A percentile compares a stretch with the other conserved stretches of the same genome.
Conservation (phyloP, 2,113 vertebrate genomes). For the Nematolebias whitei region DNA sequence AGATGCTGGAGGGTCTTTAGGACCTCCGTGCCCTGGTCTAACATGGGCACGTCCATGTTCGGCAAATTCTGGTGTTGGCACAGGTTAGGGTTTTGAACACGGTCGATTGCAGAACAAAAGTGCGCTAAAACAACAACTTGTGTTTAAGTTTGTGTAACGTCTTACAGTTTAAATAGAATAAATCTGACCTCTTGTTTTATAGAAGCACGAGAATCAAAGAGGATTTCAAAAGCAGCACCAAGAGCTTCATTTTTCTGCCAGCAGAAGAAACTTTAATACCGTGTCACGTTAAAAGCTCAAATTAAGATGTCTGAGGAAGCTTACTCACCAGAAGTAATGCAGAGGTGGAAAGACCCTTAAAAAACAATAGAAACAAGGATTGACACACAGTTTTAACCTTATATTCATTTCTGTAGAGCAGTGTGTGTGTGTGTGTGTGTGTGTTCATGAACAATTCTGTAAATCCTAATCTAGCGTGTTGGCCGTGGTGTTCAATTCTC, state of each 20-base stretch:
- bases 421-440: not conserved
- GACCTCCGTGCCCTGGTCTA: slow-evolving; percentile 92
- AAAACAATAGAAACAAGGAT: slow-evolving; percentile 41
- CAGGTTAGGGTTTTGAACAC: not conserved
- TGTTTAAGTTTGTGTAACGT: not conserved
- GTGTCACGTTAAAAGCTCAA: not conserved
- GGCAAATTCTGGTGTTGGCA: slow-evolving; percentile 78
- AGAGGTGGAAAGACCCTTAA: slow-evolving; percentile 80
- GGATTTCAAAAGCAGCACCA: slow-evolving; percentile 82
- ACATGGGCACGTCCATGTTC: slow-evolving; percentile 83
- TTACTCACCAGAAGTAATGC: slow-evolving; percentile 82
- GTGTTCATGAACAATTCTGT: not conserved
- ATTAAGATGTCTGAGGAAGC: not conserved
- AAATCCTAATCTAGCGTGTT: slow-evolving; percentile 2
- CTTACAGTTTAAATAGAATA: not conserved
- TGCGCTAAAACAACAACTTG: too few relatives aligned
- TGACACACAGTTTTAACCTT: not conserved
- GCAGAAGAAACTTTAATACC: slow-evolving; percentile 13
- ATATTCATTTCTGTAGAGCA: not conserved
- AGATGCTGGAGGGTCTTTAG: slow-evolving; percentile 98
- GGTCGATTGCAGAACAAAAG: too few relatives aligned
- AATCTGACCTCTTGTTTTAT: slow-evolving; percentile 84
- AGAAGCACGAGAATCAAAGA: slow-evolving; percentile 77
- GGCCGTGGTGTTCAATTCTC: slow-evolving; percentile 6
- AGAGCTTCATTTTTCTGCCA: slow-evolving; percentile 81